These are phyloP conservation scores for Nemopilema nomurai DNA, from an alignment of 30 jellyfish, hydroid and myxozoan genomes.

Conservation along the genomic window DNA sequence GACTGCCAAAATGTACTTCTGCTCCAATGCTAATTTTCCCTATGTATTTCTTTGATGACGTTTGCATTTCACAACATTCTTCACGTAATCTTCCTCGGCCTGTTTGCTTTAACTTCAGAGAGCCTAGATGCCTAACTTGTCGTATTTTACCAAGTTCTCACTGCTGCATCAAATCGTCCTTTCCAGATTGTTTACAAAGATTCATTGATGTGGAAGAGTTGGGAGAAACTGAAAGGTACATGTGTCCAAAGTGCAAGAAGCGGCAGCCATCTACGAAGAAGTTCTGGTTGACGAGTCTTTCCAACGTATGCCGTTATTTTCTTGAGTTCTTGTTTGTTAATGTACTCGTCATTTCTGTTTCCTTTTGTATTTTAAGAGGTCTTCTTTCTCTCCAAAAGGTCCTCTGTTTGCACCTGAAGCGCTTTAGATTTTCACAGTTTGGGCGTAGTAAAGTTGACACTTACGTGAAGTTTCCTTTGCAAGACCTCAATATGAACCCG, in stretches of 20 bases:
- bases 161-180: neutral
- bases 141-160: too few species aligned
- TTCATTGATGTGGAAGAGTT: constrained; percentile 78
- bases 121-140: neutral
- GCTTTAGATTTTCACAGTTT: constrained; percentile 83
- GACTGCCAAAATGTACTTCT: too few species aligned
- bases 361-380: neutral
- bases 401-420: constrained; percentile 85
- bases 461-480: constrained; percentile 85
- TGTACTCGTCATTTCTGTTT: neutral
- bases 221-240: constrained; percentile 85
- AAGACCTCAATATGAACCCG: constrained; percentile 83
- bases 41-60: too few species aligned
- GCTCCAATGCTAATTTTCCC: too few species aligned
- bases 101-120: too few species aligned
- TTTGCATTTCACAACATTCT: too few species aligned
- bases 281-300: constrained; percentile 85
- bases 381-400: constrained; percentile 55
- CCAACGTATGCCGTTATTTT: constrained; percentile 51
- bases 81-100: too few species aligned
- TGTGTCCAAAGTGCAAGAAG: constrained; percentile 81
- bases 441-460: constrained; percentile 96
- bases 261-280: constrained; percentile 92
- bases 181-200: constrained; percentile 85
- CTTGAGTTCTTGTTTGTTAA: neutral